Evolutionary conservation across 2,797 vertebrate species (phyloP).

Genomic region (Myioborus miniatus): DNA sequence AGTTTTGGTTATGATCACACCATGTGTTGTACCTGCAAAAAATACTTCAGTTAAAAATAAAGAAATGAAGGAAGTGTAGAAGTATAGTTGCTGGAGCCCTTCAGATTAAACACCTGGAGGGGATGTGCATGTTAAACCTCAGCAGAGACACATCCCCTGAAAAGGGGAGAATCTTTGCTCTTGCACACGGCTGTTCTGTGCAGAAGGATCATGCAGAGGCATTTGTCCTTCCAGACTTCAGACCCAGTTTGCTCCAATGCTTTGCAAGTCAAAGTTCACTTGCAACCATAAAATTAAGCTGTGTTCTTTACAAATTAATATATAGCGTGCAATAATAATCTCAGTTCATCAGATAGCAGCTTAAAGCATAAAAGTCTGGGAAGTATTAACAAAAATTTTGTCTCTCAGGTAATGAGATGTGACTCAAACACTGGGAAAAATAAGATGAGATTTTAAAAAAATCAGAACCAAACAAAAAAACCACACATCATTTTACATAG

Average conservation of each 20-base stretch:
- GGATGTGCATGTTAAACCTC: background rate
- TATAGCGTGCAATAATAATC: background rate
- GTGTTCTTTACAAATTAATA: background rate
- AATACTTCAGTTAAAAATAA: background rate
- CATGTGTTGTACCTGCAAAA: background rate
- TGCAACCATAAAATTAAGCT: background rate
- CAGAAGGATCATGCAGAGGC: background rate
- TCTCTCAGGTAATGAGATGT: background rate
- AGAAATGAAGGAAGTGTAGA: background rate
- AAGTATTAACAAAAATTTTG: background rate
- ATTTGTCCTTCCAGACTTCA: background rate
- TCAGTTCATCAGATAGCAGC: background rate
- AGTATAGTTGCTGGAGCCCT: background rate
- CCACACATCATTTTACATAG: background rate
- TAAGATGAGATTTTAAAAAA: background rate
- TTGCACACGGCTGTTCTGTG: accelerated
- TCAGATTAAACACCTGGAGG: background rate
- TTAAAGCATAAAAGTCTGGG: background rate
- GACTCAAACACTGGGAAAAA: background rate
- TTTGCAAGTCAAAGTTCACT: background rate
- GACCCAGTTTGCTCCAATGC: background rate
- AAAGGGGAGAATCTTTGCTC: background rate
- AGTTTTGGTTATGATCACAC: background rate
- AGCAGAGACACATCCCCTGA: background rate
- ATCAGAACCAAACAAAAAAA: background rate